Base-by-base conservation (phyloP, 2,888 invertebrate species). In the Campaea margaritaria region DNA sequence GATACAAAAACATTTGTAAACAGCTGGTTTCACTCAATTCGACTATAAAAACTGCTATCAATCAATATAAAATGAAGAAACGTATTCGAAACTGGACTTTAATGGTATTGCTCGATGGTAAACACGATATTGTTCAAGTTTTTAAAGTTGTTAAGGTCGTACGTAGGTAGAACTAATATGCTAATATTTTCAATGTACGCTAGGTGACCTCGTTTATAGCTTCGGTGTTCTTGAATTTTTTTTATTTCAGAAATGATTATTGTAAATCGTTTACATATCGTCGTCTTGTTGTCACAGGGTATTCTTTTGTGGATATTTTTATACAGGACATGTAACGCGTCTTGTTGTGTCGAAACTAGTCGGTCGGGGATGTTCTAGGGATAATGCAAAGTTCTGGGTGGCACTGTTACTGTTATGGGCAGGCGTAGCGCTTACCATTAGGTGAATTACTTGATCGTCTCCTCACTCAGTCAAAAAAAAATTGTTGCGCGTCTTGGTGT, bases 1-100 rank as follows among this genome's bases (percentile, higher is more conserved):
- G 15, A 27, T 11, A 52, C 47, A 52, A 48, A 58, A 52, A 52
- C 52, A 13, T 43, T 58, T 39, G 43, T 48, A 48, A 58, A 58
- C 58, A 58, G 52, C 52, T 58, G 52, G 58, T 58, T 58, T 58
- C 48, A 31, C 47, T 47, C 52, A 51, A 52, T 43, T 47, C 38
- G 42, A 38, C 28, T 31, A 39, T 44, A 58, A 58, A 58, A 58
- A 42, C 58, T 28, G 46, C 47, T 38, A 16, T 15, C 47, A 53
- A 53, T 56, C 45, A 28, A 50, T 58, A 58, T 41, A 52, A 39
- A 58, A 48, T 47, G 38, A 48, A 38, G 48, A 53, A 48, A 58
- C 47, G 28, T 15, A 48, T 52, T 47, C 11, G 47, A 43, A 52
- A 47, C 52, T 46, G 2, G 36, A 36, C n/a, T n/a, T n/a, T n/a